A percentile compares a stretch with the other conserved stretches of the same genome.
Conservation (phyloP, 1,140 invertebrate genomes). For the Bathynomus jamesi region DNA sequence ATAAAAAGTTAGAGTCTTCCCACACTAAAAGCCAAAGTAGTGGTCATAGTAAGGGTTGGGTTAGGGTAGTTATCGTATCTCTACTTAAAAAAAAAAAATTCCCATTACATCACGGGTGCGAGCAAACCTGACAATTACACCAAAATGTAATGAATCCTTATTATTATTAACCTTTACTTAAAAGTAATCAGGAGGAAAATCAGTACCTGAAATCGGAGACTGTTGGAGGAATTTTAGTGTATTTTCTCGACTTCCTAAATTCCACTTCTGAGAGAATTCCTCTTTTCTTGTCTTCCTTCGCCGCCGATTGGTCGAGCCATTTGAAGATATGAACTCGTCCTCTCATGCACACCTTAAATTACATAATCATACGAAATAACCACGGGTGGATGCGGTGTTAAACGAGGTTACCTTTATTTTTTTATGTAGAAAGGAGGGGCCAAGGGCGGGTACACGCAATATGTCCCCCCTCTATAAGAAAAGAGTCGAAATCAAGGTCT, state of each 20-base stretch:
- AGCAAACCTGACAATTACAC: no score
- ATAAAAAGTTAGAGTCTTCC: no score
- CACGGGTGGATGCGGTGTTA: background rate
- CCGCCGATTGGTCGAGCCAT: conserved; percentile 79
- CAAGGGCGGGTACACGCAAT: no score
- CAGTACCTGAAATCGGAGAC: conserved; percentile 26
- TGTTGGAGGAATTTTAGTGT: conserved; percentile 12
- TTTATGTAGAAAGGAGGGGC: no score
- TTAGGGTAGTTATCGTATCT: no score
- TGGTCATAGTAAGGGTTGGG: no score
- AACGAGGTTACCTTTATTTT: background rate
- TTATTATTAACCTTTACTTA: no score
- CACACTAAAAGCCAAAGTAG: no score
- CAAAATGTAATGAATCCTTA: no score
- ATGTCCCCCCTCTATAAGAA: background rate
- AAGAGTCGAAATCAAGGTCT: no score
- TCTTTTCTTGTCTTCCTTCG: conserved; percentile 49
- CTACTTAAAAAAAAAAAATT: no score
- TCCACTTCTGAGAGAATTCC: conserved; percentile 41
- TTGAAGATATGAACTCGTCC: conserved; percentile 91
- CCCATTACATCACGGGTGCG: no score
- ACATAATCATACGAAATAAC: background rate
- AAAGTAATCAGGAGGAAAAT: background rate
- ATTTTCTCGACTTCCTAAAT: conserved; percentile 38
- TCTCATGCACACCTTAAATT: conserved; percentile 71